Evolutionary conservation across 2,888 invertebrate genomes (phyloP).

Genomic region (Campoplex nolae): DNA sequence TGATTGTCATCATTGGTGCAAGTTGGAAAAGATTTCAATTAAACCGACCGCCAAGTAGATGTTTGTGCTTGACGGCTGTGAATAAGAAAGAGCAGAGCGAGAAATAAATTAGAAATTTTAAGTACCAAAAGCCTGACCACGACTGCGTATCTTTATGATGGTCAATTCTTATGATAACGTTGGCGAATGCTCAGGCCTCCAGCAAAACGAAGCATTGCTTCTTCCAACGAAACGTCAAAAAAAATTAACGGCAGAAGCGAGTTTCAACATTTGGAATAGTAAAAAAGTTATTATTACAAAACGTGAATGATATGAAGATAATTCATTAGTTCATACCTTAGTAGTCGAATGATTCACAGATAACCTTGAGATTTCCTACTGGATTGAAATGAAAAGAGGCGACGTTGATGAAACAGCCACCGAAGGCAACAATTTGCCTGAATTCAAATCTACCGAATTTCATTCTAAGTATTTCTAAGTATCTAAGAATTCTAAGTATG

Average conservation of each 20-base stretch:
- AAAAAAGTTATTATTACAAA: background rate
- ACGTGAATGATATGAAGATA: background rate
- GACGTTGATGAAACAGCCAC: background rate
- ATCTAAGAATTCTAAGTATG: background rate
- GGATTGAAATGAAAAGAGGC: background rate
- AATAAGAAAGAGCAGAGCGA: slow-evolving; percentile 56
- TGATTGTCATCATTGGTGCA: slow-evolving; percentile 54
- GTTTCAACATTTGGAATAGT: background rate
- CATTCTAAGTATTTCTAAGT: background rate
- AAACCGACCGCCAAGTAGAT: slow-evolving; percentile 75
- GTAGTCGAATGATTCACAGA: too few relatives aligned
- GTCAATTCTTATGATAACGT: background rate
- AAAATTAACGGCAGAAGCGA: background rate
- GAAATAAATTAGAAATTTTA: slow-evolving; percentile 36
- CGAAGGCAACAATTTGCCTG: background rate
- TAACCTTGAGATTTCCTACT: background rate
- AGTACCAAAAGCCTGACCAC: background rate
- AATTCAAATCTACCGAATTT: background rate
- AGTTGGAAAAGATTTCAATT: slow-evolving; percentile 78
- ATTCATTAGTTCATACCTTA: background rate
- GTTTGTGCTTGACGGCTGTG: slow-evolving; percentile 74
- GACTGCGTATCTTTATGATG: background rate
- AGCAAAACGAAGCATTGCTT: background rate
- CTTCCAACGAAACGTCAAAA: background rate
- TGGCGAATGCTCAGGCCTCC: background rate